phyloP scores from a whole-genome alignment of 2,888 invertebrate genomes.

The Drosophila paucipuncta region DNA sequence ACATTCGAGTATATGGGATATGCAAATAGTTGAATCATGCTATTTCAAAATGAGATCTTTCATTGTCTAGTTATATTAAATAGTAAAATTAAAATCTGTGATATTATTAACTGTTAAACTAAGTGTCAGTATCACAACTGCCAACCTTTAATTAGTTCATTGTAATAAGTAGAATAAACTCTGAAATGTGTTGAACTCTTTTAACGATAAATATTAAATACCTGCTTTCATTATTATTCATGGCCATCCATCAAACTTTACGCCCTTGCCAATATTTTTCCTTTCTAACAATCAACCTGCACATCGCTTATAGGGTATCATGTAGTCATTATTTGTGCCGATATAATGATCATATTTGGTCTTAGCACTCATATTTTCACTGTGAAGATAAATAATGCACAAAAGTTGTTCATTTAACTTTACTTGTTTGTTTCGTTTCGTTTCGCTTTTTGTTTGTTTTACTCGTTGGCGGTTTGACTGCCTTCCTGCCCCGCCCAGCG shows the following conservation, averaged over 20 bases:
- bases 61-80: background rate
- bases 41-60: background rate
- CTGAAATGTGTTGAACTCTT: background rate
- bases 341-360: conserved; percentile 33
- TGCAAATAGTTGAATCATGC: background rate
- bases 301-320: conserved; percentile 12
- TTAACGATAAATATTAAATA: background rate
- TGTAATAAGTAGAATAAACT: background rate
- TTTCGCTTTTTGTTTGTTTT: conserved; percentile 56
- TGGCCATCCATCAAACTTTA: background rate
- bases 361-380: conserved; percentile 55
- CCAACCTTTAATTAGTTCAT: background rate
- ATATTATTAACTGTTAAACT: background rate
- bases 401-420: conserved; percentile 81
- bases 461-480: conserved; percentile 46
- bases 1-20: background rate
- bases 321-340: background rate
- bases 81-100: background rate
- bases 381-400: conserved; percentile 76
- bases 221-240: too few relatives aligned
- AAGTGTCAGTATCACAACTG: background rate
- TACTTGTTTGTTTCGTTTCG: conserved; percentile 71
- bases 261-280: background rate
- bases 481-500: conserved; percentile 15
- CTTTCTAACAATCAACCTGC: background rate